Conservation (phyloP, 2,797 vertebrate genomes). For the Lepilemur ruficaudatus region DNA sequence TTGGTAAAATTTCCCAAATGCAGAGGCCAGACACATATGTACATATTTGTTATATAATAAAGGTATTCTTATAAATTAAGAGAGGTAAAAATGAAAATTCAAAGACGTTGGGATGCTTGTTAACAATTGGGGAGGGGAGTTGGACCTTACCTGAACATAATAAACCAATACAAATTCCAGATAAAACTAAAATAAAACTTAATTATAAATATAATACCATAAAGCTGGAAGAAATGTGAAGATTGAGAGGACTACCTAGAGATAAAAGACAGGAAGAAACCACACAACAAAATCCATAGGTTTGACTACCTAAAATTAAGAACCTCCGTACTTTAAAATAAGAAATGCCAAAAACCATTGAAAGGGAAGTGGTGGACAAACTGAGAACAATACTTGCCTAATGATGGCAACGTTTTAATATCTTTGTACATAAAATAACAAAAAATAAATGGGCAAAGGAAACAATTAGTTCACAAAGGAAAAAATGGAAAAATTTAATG, state of each 20-base stretch:
- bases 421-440: not conserved
- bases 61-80: not conserved
- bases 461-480: not conserved
- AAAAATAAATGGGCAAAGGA: not conserved
- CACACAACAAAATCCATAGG: constrained; percentile 32
- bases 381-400: not conserved
- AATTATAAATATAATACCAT: constrained; percentile 31
- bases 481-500: not conserved
- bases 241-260: not conserved
- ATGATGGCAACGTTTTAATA: not conserved
- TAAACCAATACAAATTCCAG: constrained; percentile 39
- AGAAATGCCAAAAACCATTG: not conserved
- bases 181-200: not conserved
- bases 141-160: not conserved
- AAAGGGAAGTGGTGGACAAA: not conserved
- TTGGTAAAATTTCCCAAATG: not conserved
- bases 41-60: not conserved
- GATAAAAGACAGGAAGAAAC: constrained; percentile 38
- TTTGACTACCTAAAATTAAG: constrained; percentile 15
- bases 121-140: not conserved
- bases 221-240: constrained; percentile 10
- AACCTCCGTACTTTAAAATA: constrained; percentile 8
- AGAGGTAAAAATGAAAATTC: not conserved
- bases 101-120: not conserved
- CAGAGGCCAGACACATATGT: not conserved